Evolutionary conservation across 2,113 vertebrate genomes (phyloP).

Genomic region (Saccopteryx leptura): DNA sequence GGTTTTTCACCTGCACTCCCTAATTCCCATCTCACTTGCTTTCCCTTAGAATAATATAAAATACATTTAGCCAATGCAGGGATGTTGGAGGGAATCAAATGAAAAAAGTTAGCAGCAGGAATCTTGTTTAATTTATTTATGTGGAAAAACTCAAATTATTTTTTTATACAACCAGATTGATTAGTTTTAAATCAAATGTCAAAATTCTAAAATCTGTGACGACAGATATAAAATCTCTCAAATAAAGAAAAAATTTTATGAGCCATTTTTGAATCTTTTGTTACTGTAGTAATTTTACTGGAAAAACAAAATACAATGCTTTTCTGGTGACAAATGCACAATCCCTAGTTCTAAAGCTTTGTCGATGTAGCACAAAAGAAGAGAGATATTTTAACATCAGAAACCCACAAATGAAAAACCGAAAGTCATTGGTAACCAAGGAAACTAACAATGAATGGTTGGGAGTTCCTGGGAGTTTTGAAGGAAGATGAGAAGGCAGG

Average conservation of each 20-base stretch:
- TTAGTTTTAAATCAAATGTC: slow-evolving; percentile 61
- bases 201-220: slow-evolving; percentile 65
- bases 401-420: slow-evolving; percentile 83
- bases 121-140: slow-evolving; percentile 71
- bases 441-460: slow-evolving; percentile 83
- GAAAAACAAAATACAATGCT: slow-evolving; percentile 68
- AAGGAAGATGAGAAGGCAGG: slow-evolving; percentile 66
- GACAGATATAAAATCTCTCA: slow-evolving; percentile 57
- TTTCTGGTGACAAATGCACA: slow-evolving; percentile 79
- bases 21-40: neutral
- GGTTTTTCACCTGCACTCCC: neutral
- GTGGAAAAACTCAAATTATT: slow-evolving; percentile 59
- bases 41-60: neutral
- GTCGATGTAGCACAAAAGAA: slow-evolving; percentile 78
- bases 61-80: neutral
- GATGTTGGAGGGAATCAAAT: slow-evolving; percentile 23
- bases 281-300: slow-evolving; percentile 71
- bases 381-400: slow-evolving; percentile 76
- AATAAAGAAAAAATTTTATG: slow-evolving; percentile 27
- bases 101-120: neutral
- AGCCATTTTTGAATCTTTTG: slow-evolving; percentile 59
- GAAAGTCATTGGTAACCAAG: slow-evolving; percentile 88
- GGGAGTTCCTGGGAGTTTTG: slow-evolving; percentile 68
- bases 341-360: slow-evolving; percentile 76
- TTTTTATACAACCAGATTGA: slow-evolving; percentile 50